A percentile compares a stretch with the other conserved stretches of the same genome.
phyloP scores from a whole-genome alignment of 2,113 vertebrate genomes.

The Ptychochromis oligacanthus region DNA sequence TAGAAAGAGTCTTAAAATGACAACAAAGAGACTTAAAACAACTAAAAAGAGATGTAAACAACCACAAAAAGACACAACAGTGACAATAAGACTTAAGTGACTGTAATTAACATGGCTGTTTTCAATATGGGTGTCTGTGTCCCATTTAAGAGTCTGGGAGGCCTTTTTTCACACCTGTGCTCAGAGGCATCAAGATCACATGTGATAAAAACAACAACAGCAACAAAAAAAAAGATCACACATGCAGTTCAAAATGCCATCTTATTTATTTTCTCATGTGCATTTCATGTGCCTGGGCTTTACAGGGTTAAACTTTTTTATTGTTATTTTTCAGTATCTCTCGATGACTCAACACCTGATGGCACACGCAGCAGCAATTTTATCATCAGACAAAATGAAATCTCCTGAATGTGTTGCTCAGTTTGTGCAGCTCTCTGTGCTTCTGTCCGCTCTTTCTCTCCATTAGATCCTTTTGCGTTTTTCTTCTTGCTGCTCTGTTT shows the following conservation, averaged over 20 bases:
- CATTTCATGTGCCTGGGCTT: neutral
- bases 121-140: neutral
- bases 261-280: neutral
- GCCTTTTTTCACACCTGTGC: neutral
- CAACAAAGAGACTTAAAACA: neutral
- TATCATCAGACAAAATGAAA: neutral
- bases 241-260: neutral
- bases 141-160: neutral
- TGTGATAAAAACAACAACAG: neutral
- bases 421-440: neutral
- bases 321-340: neutral
- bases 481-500: neutral
- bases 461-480: neutral
- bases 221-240: neutral
- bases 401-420: neutral
- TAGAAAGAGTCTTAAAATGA: neutral
- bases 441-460: neutral
- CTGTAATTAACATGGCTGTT: neutral
- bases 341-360: neutral
- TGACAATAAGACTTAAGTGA: neutral
- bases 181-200: neutral
- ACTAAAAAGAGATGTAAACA: neutral
- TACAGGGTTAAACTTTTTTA: neutral
- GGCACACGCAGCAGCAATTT: neutral
- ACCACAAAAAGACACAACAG: neutral